Evolutionary conservation across 1,140 invertebrate genomes (phyloP).

Genomic region (Dryas iulia): DNA sequence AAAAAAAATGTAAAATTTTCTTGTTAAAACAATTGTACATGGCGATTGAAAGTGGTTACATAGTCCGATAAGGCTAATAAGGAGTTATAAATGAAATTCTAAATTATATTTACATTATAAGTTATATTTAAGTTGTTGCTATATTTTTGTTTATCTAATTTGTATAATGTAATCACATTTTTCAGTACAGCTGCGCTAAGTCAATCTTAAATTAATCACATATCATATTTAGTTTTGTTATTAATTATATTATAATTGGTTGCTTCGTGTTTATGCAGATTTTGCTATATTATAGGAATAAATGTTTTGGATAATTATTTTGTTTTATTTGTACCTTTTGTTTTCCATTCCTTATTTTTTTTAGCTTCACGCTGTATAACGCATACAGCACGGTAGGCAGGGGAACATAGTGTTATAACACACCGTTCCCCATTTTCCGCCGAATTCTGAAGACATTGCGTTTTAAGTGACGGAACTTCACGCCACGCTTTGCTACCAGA

Average conservation of each 20-base stretch:
- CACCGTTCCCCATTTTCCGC: no score
- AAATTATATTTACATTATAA: constrained; percentile 62
- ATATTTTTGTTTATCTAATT: constrained; percentile 53
- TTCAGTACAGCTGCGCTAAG: constrained; percentile 61
- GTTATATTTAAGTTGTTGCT: constrained; percentile 66
- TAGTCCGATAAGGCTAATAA: constrained; percentile 6
- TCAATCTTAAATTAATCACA: constrained; percentile 71
- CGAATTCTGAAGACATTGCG: no score
- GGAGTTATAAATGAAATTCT: constrained; percentile 48
- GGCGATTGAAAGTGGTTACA: neutral
- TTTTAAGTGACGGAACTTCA: no score
- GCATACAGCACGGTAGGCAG: no score
- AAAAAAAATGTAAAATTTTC: neutral
- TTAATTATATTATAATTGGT: constrained; percentile 66
- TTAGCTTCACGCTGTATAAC: no score
- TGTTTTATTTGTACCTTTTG: neutral
- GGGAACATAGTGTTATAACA: no score
- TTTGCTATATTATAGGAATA: constrained; percentile 69
- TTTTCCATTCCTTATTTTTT: no score
- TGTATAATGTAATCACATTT: constrained; percentile 41
- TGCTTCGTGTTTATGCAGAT: constrained; percentile 73
- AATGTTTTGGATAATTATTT: constrained; percentile 31
- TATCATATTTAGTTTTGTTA: constrained; percentile 76
- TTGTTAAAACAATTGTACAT: neutral
- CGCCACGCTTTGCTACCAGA: no score